phyloP scores from a whole-genome alignment of 1,140 invertebrate species.

The Colletes latitarsis region DNA sequence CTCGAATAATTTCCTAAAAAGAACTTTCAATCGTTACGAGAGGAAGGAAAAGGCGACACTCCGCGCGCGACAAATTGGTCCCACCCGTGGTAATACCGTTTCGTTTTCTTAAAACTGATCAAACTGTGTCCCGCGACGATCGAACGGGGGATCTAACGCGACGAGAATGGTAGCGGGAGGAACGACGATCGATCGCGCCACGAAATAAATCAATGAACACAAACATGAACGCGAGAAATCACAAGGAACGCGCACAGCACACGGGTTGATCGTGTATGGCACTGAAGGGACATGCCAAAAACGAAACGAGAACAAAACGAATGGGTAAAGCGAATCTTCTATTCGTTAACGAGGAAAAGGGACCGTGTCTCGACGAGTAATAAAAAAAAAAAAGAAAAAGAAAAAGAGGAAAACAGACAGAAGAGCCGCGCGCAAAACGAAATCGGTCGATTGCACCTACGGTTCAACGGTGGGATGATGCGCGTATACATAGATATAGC shows the following conservation, averaged over 20 bases:
- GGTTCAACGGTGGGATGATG: conserved; percentile 5
- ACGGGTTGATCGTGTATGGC: conserved; percentile 25
- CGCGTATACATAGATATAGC: background rate
- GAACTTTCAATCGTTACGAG: background rate
- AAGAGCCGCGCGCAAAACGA: background rate
- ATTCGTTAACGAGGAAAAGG: conserved; percentile 2
- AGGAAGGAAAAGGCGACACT: background rate
- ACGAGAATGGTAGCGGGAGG: conserved; percentile 37
- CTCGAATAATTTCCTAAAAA: background rate
- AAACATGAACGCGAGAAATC: conserved; percentile 29
- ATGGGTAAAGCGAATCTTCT: background rate
- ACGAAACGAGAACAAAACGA: background rate
- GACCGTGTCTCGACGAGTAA: background rate
- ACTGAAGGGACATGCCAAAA: conserved; percentile 23
- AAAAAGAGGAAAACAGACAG: conserved; percentile 8
- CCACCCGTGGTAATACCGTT: conserved; percentile 32
- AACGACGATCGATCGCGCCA: conserved; percentile 50
- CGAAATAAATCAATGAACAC: conserved; percentile 41
- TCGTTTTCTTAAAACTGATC: background rate
- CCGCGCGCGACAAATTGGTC: conserved; percentile 46
- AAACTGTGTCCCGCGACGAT: no score
- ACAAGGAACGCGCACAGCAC: conserved; percentile 15
- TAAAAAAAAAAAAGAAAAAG: background rate
- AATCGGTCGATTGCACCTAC: conserved; percentile 10
- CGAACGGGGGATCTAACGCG: background rate